Percentiles rank a stretch among this genome's conserved stretches.
phyloP scores from a whole-genome alignment of 2,113 vertebrate genomes.

The Onychostruthus taczanowskii region DNA sequence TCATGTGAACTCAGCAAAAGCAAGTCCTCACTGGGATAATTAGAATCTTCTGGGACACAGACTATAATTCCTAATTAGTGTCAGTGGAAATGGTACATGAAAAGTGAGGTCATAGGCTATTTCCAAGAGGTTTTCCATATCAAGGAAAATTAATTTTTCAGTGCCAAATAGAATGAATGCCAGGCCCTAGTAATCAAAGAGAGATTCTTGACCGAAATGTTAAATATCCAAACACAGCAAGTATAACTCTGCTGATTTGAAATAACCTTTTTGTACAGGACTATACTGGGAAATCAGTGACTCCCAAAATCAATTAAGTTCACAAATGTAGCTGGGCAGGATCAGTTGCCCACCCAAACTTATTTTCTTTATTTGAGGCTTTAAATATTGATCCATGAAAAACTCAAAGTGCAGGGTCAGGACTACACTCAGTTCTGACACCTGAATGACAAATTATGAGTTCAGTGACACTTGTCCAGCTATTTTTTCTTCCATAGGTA shows the following conservation, averaged over 20 bases:
- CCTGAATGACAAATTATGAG: background rate
- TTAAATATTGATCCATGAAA: background rate
- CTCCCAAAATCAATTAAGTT: background rate
- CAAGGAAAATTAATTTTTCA: background rate
- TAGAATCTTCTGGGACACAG: background rate
- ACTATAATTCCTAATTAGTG: background rate
- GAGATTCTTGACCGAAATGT: background rate
- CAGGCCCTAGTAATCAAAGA: background rate
- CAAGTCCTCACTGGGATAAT: background rate
- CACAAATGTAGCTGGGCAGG: background rate
- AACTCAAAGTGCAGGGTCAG: background rate
- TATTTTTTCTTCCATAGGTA: background rate
- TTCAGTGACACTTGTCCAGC: background rate
- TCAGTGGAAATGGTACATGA: constrained; percentile 6
- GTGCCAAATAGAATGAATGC: background rate
- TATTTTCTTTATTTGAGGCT: background rate
- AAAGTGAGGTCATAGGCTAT: background rate
- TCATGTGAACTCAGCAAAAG: background rate
- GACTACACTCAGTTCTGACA: background rate
- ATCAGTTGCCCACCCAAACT: background rate
- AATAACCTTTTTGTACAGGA: background rate
- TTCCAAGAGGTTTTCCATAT: background rate
- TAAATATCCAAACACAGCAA: background rate
- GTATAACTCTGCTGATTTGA: background rate
- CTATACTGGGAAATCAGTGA: background rate